phyloP scores from a whole-genome alignment of 2,113 vertebrate genomes.

The Puntigrus tetrazona region DNA sequence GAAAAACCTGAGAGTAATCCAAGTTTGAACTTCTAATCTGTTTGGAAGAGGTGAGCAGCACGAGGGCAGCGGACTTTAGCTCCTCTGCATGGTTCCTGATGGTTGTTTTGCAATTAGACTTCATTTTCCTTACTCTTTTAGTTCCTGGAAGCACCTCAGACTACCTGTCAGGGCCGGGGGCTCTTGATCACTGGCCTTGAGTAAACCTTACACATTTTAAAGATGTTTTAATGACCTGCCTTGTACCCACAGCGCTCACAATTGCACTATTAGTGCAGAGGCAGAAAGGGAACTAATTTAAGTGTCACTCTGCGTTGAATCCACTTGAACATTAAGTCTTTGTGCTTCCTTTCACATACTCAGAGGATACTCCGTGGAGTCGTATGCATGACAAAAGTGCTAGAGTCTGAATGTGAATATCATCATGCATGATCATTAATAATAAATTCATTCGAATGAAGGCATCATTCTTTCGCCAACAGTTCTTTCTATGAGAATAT shows the following conservation, averaged over 20 bases:
- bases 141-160: slow-evolving; percentile 50
- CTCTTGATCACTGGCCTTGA: slow-evolving; percentile 60
- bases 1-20: slow-evolving; percentile 6
- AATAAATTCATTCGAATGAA: background rate
- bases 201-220: slow-evolving; percentile 59
- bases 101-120: slow-evolving; percentile 55
- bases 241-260: slow-evolving; percentile 50
- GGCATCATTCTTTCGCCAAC: background rate
- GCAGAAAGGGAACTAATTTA: slow-evolving; percentile 61
- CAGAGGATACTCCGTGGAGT: background rate
- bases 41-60: background rate
- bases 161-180: slow-evolving; percentile 54
- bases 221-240: slow-evolving; percentile 67
- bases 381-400: background rate
- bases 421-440: background rate
- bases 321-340: slow-evolving; percentile 46
- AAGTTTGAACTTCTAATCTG: slow-evolving; percentile 31
- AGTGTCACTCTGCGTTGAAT: slow-evolving; percentile 64
- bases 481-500: background rate
- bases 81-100: slow-evolving; percentile 47
- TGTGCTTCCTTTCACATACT: background rate
- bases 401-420: slow-evolving; percentile 14
- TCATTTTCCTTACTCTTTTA: slow-evolving; percentile 49
- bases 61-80: background rate
- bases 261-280: slow-evolving; percentile 56